Evolutionary conservation across 2,113 vertebrate species (phyloP).

Genomic region (Nothocercus nigrocapillus): DNA sequence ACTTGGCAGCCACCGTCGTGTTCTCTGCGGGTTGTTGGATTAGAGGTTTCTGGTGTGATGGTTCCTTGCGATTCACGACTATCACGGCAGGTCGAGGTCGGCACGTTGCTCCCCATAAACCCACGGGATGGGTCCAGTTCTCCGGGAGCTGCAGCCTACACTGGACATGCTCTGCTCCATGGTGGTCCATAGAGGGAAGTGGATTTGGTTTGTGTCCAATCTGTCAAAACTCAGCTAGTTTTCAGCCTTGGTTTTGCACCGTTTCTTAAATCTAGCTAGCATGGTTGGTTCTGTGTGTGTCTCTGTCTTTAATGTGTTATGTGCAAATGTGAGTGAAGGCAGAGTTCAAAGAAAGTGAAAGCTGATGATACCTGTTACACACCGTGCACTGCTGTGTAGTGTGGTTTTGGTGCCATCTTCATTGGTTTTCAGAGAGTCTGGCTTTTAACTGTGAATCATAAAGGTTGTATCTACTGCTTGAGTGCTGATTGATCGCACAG

Average conservation of each 20-base stretch:
- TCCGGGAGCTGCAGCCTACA: neutral
- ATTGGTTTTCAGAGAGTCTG: neutral
- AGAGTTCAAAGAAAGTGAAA: conserved; percentile 44
- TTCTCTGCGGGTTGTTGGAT: neutral
- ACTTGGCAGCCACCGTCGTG: neutral
- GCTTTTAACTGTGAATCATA: neutral
- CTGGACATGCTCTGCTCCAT: neutral
- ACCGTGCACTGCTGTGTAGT: fast-evolving
- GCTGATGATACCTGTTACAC: neutral
- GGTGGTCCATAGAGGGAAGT: neutral
- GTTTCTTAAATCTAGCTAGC: neutral
- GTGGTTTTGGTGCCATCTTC: neutral
- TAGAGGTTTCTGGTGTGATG: neutral
- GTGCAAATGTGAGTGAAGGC: neutral
- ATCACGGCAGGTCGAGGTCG: fast-evolving
- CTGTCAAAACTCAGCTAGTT: neutral
- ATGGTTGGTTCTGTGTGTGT: neutral
- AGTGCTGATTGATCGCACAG: conserved; percentile 17
- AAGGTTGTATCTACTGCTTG: neutral
- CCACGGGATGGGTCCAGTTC: neutral
- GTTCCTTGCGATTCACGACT: neutral
- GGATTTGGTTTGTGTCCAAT: neutral
- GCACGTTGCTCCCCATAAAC: fast-evolving
- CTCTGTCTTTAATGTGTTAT: neutral
- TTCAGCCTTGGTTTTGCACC: neutral